phyloP scores from a whole-genome alignment of 1,140 invertebrate species.

The Drosophila tristis region DNA sequence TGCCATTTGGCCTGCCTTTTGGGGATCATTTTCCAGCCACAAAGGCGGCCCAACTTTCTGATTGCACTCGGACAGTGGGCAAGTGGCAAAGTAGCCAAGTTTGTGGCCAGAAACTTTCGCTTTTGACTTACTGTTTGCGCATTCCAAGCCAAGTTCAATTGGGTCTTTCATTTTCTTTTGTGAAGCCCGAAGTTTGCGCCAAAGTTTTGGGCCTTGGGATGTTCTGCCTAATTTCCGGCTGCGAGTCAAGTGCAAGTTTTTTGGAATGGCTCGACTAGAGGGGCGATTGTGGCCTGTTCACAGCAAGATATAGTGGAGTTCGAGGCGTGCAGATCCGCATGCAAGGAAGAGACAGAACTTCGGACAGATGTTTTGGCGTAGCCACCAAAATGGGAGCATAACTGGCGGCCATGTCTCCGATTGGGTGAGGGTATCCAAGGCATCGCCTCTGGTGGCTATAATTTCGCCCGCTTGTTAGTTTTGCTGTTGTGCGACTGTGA shows the following conservation, averaged over 20 bases:
- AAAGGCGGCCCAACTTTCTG: slow-evolving; percentile 24
- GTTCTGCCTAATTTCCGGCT: slow-evolving; percentile 9
- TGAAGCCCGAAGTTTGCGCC: background rate
- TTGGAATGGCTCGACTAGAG: background rate
- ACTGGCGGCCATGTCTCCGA: too few relatives aligned
- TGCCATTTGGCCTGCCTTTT: background rate
- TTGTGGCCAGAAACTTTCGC: slow-evolving; percentile 25
- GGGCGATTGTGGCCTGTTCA: too few relatives aligned
- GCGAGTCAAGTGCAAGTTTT: slow-evolving; percentile 30
- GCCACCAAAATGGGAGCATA: too few relatives aligned
- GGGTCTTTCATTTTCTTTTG: slow-evolving; percentile 10
- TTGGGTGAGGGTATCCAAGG: too few relatives aligned
- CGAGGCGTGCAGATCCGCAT: too few relatives aligned
- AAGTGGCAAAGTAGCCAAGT: slow-evolving; percentile 11
- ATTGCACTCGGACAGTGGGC: slow-evolving; percentile 6
- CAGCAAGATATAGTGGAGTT: too few relatives aligned
- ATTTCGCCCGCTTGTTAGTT: too few relatives aligned
- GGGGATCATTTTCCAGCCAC: background rate
- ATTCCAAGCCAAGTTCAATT: slow-evolving; percentile 11
- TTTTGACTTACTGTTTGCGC: slow-evolving; percentile 54
- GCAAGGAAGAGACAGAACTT: too few relatives aligned
- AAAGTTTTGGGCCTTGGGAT: background rate
- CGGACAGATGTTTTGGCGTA: too few relatives aligned
- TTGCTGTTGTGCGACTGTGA: background rate
- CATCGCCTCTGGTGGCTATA: too few relatives aligned